Evolutionary conservation across 2,888 invertebrate species (phyloP), one percentile per base, ranked within the genome.

Genomic region (Agapostemon virescens): DNA sequence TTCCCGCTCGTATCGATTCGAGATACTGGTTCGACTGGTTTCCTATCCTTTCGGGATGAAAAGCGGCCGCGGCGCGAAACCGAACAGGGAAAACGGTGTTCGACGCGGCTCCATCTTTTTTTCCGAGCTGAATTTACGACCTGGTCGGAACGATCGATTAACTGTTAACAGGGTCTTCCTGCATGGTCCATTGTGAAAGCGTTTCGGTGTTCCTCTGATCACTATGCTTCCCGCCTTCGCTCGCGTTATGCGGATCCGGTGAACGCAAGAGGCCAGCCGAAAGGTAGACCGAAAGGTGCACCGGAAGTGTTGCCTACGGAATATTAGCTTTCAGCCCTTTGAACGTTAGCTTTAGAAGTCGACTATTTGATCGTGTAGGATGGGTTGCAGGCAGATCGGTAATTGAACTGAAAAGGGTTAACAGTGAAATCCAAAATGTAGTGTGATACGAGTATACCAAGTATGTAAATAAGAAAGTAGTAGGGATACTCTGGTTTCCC

Each of bases 1-100:
- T 78, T 82, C 83, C 61, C 83, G 83, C 79, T 70, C 82, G 82
- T 87, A 88, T 88, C 85, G 88, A 88, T 88, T 88, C 82, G 80
- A 82, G 85, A 84, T 82, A 86, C 83, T 81, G 73, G 85, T 87
- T 84, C 85, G 82, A 86, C 84, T 85, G 83, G 77, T 86, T 84
- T 74, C 26, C 85, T 74, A 75, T 75, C 69, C 67, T 78, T 79
- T 75, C 69, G 30, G 80, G 79, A 81, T 83, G 84, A 82, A 83
- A 85, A 82, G 81, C 77, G 40, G 63, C 72, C 64, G 64, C 11
- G 20, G 30, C 15, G 69, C 17, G 64, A 68, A 49, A 49, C 20
- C 64, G 45, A 42, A 63, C n/a, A 40, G 13, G 36, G 33, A 58
- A 17, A 63, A 64, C 36, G 52, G 45, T 40, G 26, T 49, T 33